Conservation (phyloP, 2,113 vertebrate genomes). For the Petrocephalus zakoni region DNA sequence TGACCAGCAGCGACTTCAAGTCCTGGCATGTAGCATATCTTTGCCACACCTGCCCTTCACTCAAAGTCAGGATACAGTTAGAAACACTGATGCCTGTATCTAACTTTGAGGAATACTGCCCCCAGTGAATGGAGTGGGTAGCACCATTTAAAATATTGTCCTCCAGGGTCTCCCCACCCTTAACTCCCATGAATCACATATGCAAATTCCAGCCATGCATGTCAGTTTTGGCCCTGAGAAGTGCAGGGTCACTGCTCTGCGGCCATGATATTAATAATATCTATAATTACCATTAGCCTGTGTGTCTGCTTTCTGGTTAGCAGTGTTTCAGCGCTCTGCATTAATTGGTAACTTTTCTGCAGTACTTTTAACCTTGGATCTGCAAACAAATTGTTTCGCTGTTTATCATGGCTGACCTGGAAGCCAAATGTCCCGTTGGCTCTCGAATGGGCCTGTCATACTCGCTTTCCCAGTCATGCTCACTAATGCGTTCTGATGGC, state of each 20-base stretch:
- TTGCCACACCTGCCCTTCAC: background rate
- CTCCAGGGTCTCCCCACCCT: background rate
- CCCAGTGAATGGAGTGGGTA: background rate
- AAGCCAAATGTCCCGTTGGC: background rate
- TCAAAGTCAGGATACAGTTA: background rate
- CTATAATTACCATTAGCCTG: background rate
- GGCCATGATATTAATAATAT: constrained; percentile 2
- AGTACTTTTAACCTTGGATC: background rate
- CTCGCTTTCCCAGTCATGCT: background rate
- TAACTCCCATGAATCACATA: background rate
- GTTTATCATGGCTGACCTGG: background rate
- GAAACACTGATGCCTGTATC: background rate
- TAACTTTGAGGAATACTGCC: background rate
- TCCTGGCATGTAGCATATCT: background rate
- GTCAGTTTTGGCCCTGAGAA: background rate
- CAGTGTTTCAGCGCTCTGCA: background rate
- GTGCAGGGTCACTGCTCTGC: background rate
- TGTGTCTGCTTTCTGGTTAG: background rate
- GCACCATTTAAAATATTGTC: background rate
- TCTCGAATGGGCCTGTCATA: background rate
- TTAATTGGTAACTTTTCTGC: background rate
- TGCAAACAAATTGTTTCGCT: background rate
- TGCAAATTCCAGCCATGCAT: background rate
- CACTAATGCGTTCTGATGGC: background rate
- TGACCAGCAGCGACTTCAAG: background rate